Evolutionary conservation across 2,113 vertebrate genomes (phyloP).

Genomic region (Semnornis frantzii): DNA sequence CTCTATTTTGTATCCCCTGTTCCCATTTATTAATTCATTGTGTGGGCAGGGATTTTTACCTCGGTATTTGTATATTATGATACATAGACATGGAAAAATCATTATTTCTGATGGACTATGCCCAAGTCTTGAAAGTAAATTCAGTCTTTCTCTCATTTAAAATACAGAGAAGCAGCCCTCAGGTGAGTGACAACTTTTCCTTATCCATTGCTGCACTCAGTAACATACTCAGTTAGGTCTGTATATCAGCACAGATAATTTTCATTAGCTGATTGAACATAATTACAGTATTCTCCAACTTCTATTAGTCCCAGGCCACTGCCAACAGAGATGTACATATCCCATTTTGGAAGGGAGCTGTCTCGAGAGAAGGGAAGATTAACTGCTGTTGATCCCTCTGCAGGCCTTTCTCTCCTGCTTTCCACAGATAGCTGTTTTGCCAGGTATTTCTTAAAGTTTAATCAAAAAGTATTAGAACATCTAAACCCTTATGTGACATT

Average conservation of each 20-base stretch:
- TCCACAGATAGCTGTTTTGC: neutral
- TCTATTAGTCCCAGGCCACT: neutral
- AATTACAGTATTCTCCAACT: neutral
- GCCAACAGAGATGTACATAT: too few relatives aligned
- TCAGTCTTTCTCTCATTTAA: neutral
- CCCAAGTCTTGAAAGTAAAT: neutral
- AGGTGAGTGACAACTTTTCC: neutral
- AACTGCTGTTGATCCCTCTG: neutral
- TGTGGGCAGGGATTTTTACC: neutral
- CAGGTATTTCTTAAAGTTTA: constrained; percentile 37
- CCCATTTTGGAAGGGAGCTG: neutral
- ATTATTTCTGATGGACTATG: neutral
- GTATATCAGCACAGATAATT: neutral
- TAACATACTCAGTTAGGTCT: neutral
- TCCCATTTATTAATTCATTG: neutral
- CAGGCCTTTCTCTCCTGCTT: neutral
- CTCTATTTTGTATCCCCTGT: neutral
- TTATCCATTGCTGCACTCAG: neutral
- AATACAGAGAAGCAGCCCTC: neutral
- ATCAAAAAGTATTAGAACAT: constrained; percentile 22
- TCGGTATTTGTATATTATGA: neutral
- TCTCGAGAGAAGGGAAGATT: neutral
- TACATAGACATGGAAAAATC: neutral
- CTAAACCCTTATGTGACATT: constrained; percentile 5
- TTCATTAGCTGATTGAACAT: neutral